phyloP scores from a whole-genome alignment of 2,113 vertebrate species.

The Elaphurus davidianus region DNA sequence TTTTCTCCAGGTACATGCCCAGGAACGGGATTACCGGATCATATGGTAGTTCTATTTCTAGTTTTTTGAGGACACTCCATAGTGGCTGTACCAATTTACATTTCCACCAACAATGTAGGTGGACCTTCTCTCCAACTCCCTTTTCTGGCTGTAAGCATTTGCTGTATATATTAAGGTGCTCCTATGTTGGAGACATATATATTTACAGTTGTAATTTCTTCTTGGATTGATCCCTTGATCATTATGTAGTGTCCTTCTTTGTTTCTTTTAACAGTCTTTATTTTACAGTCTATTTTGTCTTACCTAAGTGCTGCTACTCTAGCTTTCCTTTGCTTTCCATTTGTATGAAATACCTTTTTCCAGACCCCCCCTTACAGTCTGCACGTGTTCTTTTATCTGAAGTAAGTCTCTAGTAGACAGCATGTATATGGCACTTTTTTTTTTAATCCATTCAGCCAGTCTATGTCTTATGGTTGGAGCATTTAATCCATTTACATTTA shows the following conservation, averaged over 20 bases:
- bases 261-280: background rate
- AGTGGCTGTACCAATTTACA: background rate
- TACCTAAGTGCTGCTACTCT: background rate
- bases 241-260: background rate
- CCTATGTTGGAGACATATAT: background rate
- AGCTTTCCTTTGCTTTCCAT: background rate
- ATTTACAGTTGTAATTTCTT: background rate
- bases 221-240: background rate
- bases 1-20: background rate
- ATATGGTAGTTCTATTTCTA: background rate
- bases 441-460: background rate
- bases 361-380: background rate
- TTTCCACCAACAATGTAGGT: background rate
- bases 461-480: background rate
- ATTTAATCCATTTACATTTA: background rate
- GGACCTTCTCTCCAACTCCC: background rate
- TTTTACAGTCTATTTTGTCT: background rate
- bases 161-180: background rate
- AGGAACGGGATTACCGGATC: background rate
- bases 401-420: background rate
- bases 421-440: background rate
- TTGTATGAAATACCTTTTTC: background rate
- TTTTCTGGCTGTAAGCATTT: background rate
- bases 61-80: background rate
- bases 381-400: background rate